These are phyloP conservation scores for Malurus elegans DNA, from an alignment of 2,113 vertebrate species.

Conservation along the genomic window DNA sequence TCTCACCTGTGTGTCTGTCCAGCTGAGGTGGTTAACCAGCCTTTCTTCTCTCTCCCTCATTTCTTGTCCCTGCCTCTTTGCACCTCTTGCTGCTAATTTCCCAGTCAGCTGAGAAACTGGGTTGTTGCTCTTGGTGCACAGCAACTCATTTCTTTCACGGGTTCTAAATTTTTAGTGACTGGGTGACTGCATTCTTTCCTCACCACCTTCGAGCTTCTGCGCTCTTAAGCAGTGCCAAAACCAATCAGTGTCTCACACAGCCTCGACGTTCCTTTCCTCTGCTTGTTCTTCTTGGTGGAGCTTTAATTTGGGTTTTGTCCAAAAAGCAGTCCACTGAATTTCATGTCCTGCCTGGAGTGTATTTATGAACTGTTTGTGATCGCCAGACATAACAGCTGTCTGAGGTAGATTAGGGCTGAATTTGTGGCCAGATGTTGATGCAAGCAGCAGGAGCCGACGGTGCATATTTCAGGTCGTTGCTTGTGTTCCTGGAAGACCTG, in stretches of 20 bases:
- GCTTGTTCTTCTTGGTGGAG: conserved; percentile 1
- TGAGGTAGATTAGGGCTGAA: conserved; percentile 21
- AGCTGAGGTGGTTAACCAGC: neutral
- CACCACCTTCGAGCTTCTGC: neutral
- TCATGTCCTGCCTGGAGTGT: neutral
- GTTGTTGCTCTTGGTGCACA: neutral
- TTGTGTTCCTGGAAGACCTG: neutral
- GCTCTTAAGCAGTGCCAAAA: neutral
- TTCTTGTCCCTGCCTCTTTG: neutral
- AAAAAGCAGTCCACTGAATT: conserved; percentile 18
- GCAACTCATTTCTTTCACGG: neutral
- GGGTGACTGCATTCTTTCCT: neutral
- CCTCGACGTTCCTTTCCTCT: neutral
- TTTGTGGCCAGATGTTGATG: conserved; percentile 9
- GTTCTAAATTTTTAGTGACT: conserved; percentile 2
- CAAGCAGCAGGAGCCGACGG: neutral
- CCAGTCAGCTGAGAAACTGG: neutral
- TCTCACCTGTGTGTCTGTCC: accelerated
- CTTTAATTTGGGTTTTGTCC: conserved; percentile 23
- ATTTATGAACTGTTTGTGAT: neutral
- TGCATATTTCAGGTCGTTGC: neutral
- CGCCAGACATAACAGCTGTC: conserved; percentile 49
- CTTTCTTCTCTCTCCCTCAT: neutral
- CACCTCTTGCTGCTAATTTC: conserved; percentile 1
- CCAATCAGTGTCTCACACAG: neutral